phyloP scores from a whole-genome alignment of 2,113 vertebrate species.

The Mungos mungo region DNA sequence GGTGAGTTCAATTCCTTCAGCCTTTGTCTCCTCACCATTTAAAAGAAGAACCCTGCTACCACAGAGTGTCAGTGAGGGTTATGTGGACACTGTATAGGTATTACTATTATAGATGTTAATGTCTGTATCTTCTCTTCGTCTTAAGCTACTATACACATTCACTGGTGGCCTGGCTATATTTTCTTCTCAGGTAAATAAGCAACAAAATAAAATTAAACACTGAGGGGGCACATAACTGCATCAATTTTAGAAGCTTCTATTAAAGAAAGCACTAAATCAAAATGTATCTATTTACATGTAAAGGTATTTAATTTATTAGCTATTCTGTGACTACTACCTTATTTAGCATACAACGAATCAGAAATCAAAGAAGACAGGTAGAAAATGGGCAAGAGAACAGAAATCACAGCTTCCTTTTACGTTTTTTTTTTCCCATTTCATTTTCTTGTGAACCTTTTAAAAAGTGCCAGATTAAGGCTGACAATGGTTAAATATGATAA shows the following conservation, averaged over 20 bases:
- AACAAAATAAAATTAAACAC: conserved; percentile 57
- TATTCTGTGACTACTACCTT: conserved; percentile 37
- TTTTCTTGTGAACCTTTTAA: background rate
- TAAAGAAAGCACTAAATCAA: conserved; percentile 64
- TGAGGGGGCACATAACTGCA: background rate
- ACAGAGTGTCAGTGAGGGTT: fast-evolving
- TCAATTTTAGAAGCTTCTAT: conserved; percentile 64
- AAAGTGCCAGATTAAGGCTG: background rate
- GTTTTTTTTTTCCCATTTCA: background rate
- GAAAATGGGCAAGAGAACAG: background rate
- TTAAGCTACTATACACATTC: background rate
- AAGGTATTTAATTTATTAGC: conserved; percentile 56
- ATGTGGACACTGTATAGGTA: background rate
- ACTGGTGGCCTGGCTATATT: background rate
- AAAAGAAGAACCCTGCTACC: background rate
- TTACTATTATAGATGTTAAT: background rate
- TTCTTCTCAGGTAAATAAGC: conserved; percentile 50
- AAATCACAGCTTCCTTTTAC: background rate
- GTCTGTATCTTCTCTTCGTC: background rate
- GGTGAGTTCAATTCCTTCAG: background rate
- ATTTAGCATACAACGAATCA: conserved; percentile 45
- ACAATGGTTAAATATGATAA: background rate
- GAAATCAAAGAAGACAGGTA: background rate
- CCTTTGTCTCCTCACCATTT: background rate
- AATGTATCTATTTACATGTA: conserved; percentile 27